Evolutionary conservation across 1,140 invertebrate genomes (phyloP), one percentile per base, ranked within the genome.

Genomic region (Hyposmocoma kahamanoa): DNA sequence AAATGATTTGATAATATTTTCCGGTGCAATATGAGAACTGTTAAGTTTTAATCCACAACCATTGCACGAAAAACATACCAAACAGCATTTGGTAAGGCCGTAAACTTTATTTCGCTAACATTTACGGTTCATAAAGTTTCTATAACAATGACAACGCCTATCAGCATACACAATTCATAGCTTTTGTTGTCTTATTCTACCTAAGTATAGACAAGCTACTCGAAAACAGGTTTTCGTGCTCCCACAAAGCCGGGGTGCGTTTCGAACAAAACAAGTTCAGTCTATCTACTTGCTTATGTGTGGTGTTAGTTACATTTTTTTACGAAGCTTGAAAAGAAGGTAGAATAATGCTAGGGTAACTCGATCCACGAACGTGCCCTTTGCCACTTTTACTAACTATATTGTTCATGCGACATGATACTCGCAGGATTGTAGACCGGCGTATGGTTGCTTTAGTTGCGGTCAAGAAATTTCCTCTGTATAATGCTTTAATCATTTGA

Each of bases 301-400:
- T 50, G 18, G 36, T 45, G 56, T 62, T 62, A 53, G 61, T 59
- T 61, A 59, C 51, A 48, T 65, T 69, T 70, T 64, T 61, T 65
- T 67, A 53, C 34, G 30, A 57, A 56, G 45, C 54, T 61, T 67
- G 67, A 70, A 65, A 63, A 68, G 60, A 34, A 62, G 15, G 34
- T 55, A 59, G 66, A 57, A 67, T 63, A 66, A 62, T 56, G 57
- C 57, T 38, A 66, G 63, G 67, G 71, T 75, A 78, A 78, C 64
- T 52, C 53, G 66, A 73, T 69, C 63, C 44, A 51, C 15, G 56
- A 50, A 63, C 53, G 46, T 58, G 65, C 61, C 56, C 56, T 57
- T 49, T 53, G 38, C 48, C 22, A 42, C 53, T 48, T 45, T 50
- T 47, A 49, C 56, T 36, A 21, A 34, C 44, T 52, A 47, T 52